Conservation (phyloP, 1,140 invertebrate genomes). For the Pseudachorutes palmiensis region DNA sequence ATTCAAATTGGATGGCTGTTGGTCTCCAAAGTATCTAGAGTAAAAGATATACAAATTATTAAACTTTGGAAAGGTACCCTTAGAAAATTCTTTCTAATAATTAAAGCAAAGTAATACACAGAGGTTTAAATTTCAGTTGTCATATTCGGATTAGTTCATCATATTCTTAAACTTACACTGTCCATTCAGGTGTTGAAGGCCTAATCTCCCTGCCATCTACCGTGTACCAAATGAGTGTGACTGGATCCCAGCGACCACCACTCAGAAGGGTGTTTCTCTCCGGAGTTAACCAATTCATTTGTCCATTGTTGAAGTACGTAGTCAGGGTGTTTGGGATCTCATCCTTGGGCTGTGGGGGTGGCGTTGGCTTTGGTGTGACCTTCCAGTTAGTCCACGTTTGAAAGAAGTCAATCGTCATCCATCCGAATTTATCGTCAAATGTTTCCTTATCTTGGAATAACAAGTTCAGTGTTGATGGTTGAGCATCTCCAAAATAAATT, state of each 20-base stretch:
- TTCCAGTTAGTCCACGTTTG: not conserved
- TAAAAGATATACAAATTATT: not conserved
- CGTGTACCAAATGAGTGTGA: not conserved
- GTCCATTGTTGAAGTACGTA: too few species aligned
- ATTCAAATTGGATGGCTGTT: not conserved
- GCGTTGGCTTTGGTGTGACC: too few species aligned
- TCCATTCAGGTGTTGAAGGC: not conserved
- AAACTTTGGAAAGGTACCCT: not conserved
- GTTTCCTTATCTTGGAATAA: not conserved
- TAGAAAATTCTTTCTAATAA: not conserved
- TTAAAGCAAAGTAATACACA: not conserved
- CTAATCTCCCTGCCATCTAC: not conserved
- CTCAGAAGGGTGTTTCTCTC: too few species aligned
- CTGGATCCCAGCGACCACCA: too few species aligned
- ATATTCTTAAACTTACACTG: too few species aligned
- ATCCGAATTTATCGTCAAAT: not conserved
- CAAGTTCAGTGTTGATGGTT: not conserved
- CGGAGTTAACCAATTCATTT: too few species aligned
- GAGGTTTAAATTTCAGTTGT: too few species aligned
- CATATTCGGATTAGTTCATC: too few species aligned
- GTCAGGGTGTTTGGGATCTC: too few species aligned
- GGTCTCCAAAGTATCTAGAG: constrained; percentile 1
- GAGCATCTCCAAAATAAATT: not conserved
- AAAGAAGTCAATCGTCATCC: constrained; percentile 12
- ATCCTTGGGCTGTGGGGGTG: too few species aligned